Evolutionary conservation across 1,140 invertebrate genomes (phyloP).

Genomic region (Drosophila punjabiensis): DNA sequence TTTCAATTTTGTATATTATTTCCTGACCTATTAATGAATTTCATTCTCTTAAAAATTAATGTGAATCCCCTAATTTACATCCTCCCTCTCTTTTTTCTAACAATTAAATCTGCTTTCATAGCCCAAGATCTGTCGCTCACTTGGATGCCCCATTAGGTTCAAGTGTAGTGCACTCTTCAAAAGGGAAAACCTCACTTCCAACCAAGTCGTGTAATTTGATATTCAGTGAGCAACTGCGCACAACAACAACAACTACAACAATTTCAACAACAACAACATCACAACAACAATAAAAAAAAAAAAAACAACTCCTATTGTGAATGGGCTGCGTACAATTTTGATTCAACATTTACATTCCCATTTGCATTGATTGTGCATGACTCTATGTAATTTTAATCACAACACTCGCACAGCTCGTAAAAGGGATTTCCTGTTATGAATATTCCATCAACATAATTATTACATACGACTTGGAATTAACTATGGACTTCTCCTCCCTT

Average conservation of each 20-base stretch:
- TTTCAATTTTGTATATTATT: too few relatives aligned
- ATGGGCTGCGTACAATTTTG: constrained; percentile 59
- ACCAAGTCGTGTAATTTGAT: constrained; percentile 69
- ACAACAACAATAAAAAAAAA: constrained; percentile 15
- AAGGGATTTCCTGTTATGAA: constrained; percentile 75
- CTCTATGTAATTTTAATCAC: constrained; percentile 72
- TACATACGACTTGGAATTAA: constrained; percentile 61
- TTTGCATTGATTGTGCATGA: constrained; percentile 83
- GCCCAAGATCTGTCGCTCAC: background rate
- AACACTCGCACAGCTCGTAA: constrained; percentile 49
- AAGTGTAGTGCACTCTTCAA: constrained; percentile 42
- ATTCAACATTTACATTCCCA: constrained; percentile 75
- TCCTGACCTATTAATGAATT: background rate
- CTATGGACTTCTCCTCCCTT: constrained; percentile 13
- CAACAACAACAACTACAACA: constrained; percentile 26
- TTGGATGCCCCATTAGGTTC: constrained; percentile 18
- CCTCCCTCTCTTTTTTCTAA: background rate
- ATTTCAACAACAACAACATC: background rate
- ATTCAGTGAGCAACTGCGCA: constrained; percentile 69
- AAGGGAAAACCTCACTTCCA: constrained; percentile 32
- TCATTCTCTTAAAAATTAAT: background rate
- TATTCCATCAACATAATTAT: constrained; percentile 72
- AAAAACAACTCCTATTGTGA: constrained; percentile 50
- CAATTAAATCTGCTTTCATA: constrained; percentile 2
- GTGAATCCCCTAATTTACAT: background rate